phyloP scores from a whole-genome alignment of 2,113 vertebrate species.

The Amazona guildingii region DNA sequence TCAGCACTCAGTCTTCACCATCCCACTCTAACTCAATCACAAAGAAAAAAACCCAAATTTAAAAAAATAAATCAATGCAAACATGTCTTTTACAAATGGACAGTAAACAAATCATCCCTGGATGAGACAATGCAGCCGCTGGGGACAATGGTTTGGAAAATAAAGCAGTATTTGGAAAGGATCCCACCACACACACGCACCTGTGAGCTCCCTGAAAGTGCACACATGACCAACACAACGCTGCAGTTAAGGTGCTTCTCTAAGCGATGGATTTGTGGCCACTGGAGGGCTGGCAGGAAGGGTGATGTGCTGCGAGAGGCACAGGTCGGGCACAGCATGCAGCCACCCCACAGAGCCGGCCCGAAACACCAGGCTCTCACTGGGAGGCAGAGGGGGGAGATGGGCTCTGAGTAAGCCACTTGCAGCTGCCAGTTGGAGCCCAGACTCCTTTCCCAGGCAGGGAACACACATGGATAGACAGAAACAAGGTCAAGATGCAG shows the following conservation, averaged over 20 bases:
- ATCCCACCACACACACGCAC: not conserved
- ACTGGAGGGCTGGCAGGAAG: accelerated
- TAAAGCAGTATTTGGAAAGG: not conserved
- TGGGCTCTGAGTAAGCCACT: not conserved
- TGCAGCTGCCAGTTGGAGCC: accelerated
- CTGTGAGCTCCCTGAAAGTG: not conserved
- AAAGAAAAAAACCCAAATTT: not conserved
- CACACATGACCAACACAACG: accelerated
- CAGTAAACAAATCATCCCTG: slow-evolving; percentile 7
- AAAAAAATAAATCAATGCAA: slow-evolving; percentile 1
- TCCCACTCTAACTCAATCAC: slow-evolving; percentile 52
- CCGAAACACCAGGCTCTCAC: not conserved
- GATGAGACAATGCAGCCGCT: not conserved
- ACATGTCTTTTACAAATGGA: not conserved
- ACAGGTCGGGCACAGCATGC: not conserved
- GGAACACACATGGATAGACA: not conserved
- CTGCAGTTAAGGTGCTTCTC: not conserved
- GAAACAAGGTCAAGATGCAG: accelerated
- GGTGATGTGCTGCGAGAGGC: accelerated
- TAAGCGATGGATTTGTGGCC: not conserved
- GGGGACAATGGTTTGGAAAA: not conserved
- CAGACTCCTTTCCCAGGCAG: not conserved
- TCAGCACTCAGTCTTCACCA: slow-evolving; percentile 83
- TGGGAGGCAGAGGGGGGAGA: not conserved
- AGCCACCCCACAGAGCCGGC: accelerated